phyloP scores from a whole-genome alignment of 1,140 invertebrate species.

The Rhopalosiphum padi region DNA sequence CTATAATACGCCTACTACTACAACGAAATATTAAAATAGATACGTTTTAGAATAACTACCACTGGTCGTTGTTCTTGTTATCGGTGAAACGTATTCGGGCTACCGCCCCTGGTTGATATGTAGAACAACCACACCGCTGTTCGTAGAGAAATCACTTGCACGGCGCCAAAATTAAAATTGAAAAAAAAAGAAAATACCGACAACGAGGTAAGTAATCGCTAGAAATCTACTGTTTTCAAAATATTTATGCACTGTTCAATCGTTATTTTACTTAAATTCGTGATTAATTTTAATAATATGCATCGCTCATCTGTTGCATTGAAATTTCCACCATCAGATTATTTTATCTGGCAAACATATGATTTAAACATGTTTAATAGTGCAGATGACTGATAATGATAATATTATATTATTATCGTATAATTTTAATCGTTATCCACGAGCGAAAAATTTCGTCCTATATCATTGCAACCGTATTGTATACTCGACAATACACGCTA shows the following conservation, averaged over 20 bases:
- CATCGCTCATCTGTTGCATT: background rate
- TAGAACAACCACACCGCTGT: background rate
- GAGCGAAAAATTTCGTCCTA: background rate
- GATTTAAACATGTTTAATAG: background rate
- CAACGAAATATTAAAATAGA: background rate
- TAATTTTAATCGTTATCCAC: background rate
- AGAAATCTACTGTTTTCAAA: background rate
- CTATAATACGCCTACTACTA: too few species aligned
- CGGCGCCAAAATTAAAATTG: background rate
- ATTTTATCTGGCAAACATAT: background rate
- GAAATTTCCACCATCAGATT: background rate
- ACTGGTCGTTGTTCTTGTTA: background rate
- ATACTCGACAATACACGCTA: background rate
- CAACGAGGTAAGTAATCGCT: background rate
- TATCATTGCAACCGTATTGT: background rate
- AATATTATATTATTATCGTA: background rate
- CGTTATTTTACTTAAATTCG: too few species aligned
- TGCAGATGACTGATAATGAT: background rate
- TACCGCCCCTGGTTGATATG: background rate
- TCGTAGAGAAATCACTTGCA: constrained; percentile 10
- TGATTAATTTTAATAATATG: background rate
- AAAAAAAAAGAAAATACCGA: background rate
- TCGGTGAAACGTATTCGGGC: background rate
- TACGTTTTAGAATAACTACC: background rate
- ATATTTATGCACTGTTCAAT: background rate